Evolutionary conservation across 2,113 vertebrate species (phyloP).

Genomic region (Onychostruthus taczanowskii): DNA sequence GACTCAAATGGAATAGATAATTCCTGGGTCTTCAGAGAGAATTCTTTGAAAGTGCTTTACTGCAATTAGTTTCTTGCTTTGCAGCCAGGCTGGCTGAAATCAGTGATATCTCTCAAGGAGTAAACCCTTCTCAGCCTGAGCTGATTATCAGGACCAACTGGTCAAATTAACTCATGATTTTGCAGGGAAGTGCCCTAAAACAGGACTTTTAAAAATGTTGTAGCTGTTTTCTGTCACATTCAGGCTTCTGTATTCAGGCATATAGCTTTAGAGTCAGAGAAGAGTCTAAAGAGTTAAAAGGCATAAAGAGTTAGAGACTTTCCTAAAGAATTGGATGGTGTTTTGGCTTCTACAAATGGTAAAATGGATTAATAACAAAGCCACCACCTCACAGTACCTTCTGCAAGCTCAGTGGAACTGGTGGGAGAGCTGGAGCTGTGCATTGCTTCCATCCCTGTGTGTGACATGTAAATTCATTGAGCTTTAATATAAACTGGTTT

Average conservation of each 20-base stretch:
- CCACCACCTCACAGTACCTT: background rate
- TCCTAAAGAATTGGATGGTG: background rate
- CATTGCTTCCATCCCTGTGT: background rate
- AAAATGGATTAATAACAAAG: background rate
- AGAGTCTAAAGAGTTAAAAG: background rate
- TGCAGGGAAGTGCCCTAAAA: background rate
- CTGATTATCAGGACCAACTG: background rate
- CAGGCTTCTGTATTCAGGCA: background rate
- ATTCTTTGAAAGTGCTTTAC: background rate
- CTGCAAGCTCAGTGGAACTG: background rate
- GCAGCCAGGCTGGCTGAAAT: background rate
- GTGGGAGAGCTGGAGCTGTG: background rate
- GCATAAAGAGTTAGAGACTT: background rate
- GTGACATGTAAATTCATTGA: conserved; percentile 9
- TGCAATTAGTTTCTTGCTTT: background rate
- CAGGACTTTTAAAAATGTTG: fast-evolving
- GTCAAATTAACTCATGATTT: background rate
- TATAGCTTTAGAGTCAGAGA: background rate
- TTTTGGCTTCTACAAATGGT: background rate
- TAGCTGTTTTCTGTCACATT: background rate
- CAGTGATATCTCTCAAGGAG: background rate
- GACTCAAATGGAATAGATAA: background rate
- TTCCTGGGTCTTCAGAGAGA: background rate
- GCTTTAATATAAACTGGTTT: conserved; percentile 42
- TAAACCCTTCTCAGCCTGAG: background rate